A percentile compares a stretch with the other conserved stretches of the same genome.
Evolutionary conservation across 2,888 invertebrate species (phyloP).

Genomic region (Drosophila tanythrix): DNA sequence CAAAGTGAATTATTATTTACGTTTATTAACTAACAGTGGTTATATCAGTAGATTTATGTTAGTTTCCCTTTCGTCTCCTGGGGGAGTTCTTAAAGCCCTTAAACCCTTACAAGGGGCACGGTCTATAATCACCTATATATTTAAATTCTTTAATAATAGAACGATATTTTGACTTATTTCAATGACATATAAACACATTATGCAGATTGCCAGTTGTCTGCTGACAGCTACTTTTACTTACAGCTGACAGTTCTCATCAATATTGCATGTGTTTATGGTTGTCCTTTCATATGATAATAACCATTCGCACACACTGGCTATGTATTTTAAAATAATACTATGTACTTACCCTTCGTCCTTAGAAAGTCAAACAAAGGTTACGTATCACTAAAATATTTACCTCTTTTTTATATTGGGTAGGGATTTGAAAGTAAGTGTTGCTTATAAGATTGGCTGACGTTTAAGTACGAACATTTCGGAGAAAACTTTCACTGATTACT

Average conservation of each 20-base stretch:
- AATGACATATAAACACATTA: slow-evolving; percentile 7
- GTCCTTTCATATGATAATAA: slow-evolving; percentile 11
- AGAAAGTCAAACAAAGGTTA: slow-evolving; percentile 2
- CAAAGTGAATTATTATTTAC: not conserved
- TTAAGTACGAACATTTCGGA: not conserved
- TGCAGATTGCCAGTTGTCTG: slow-evolving; percentile 2
- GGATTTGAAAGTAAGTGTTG: not conserved
- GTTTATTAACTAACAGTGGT: not conserved
- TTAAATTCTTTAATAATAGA: not conserved
- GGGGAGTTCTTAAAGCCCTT: not conserved
- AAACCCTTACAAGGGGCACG: not conserved
- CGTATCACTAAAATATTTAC: not conserved
- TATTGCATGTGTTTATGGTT: slow-evolving; percentile 15
- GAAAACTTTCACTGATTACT: not conserved
- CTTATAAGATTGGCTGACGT: not conserved
- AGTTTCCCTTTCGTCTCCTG: not conserved
- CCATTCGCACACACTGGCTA: not conserved
- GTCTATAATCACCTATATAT: not conserved
- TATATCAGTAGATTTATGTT: not conserved
- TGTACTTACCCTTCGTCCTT: not conserved
- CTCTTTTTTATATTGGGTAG: not conserved
- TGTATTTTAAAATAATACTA: slow-evolving; percentile 11
- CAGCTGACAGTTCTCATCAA: slow-evolving; percentile 10
- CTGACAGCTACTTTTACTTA: not conserved
- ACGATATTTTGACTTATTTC: not conserved